Conservation (phyloP, 2,888 invertebrate genomes). For the Lymantria dispar region DNA sequence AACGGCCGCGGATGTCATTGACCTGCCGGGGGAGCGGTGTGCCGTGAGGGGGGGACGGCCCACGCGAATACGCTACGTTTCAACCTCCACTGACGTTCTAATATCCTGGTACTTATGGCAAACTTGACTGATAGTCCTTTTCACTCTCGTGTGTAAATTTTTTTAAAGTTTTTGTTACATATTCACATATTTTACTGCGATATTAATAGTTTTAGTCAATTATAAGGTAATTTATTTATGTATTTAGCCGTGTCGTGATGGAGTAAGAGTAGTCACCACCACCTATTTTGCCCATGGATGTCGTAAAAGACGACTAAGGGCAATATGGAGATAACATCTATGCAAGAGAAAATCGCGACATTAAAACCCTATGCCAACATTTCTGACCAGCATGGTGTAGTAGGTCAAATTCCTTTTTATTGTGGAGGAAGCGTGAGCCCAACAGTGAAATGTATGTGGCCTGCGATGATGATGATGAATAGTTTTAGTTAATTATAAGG, state of each 20-base stretch:
- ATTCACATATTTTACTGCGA: not conserved
- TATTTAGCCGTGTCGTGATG: no score
- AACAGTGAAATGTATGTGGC: no score
- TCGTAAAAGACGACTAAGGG: no score
- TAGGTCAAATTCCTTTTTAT: no score
- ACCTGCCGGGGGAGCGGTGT: constrained; percentile 55
- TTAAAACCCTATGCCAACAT: no score
- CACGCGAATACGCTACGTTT: constrained; percentile 76
- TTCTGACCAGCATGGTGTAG: no score
- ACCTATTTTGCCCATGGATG: no score
- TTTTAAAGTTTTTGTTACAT: constrained; percentile 10
- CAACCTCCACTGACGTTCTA: constrained; percentile 67
- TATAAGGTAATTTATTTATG: not conserved
- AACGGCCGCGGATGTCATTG: constrained; percentile 76
- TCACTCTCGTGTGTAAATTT: constrained; percentile 33
- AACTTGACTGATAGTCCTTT: constrained; percentile 47
- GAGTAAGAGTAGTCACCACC: no score
- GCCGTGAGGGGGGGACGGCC: constrained; percentile 59
- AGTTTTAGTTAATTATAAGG: no score
- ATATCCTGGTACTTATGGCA: constrained; percentile 63
- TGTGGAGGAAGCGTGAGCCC: no score
- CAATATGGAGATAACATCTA: no score
- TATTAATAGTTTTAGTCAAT: not conserved
- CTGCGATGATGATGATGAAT: not conserved
- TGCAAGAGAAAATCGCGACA: no score